phyloP scores from a whole-genome alignment of 2,797 vertebrate genomes.

The Miichthys miiuy region DNA sequence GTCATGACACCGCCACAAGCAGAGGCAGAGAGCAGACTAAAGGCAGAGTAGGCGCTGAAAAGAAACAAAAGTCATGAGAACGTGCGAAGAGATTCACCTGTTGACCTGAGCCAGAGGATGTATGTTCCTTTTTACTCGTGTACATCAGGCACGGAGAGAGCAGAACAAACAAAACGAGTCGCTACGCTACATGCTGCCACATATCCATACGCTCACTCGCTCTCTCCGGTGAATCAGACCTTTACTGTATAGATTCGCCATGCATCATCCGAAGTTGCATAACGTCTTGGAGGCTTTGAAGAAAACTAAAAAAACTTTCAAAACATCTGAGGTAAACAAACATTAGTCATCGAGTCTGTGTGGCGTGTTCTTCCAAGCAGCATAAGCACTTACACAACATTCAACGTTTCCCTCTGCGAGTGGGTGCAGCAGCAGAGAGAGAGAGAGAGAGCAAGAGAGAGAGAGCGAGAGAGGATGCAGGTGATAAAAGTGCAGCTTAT shows the following conservation, averaged over 20 bases:
- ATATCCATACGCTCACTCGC: slow-evolving; percentile 20
- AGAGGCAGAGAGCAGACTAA: slow-evolving; percentile 11
- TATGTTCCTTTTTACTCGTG: slow-evolving; percentile 21
- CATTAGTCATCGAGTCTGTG: slow-evolving; percentile 70
- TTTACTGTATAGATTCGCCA: slow-evolving; percentile 58
- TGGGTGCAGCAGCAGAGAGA: slow-evolving; percentile 57
- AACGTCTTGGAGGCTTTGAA: slow-evolving; percentile 66
- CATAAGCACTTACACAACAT: slow-evolving; percentile 71
- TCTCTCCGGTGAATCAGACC: slow-evolving; percentile 33
- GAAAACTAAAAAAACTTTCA: slow-evolving; percentile 65
- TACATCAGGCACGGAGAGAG: slow-evolving; percentile 22
- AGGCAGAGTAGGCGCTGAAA: slow-evolving; percentile 28
- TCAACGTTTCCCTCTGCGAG: slow-evolving; percentile 65
- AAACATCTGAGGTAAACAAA: slow-evolving; percentile 76
- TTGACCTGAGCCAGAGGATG: slow-evolving; percentile 45
- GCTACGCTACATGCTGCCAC: slow-evolving; percentile 20
- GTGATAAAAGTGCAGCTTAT: slow-evolving; percentile 49
- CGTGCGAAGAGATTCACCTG: slow-evolving; percentile 38
- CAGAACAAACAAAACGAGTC: slow-evolving; percentile 46
- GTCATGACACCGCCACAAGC: slow-evolving; percentile 27
- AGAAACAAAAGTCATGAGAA: slow-evolving; percentile 18
- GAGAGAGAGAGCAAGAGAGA: slow-evolving; percentile 8
- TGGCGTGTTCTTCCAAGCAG: slow-evolving; percentile 61
- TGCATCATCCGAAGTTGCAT: slow-evolving; percentile 66
- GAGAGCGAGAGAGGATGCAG: slow-evolving; percentile 38